Evolutionary conservation across 2,113 vertebrate species (phyloP), one percentile per base, ranked within the genome.

Genomic region (Ranitomeya imitator): DNA sequence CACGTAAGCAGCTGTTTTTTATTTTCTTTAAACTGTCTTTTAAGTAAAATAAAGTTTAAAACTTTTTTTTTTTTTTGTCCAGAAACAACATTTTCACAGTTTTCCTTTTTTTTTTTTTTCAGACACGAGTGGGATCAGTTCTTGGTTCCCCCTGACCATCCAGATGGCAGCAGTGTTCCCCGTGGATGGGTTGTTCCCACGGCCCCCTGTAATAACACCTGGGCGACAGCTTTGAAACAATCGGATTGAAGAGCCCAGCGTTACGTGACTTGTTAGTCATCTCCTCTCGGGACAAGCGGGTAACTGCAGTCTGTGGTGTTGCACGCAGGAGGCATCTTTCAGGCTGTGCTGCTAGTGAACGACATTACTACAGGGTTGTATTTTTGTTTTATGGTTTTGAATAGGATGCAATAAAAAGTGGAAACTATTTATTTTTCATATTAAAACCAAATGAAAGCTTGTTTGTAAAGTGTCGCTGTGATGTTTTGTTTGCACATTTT

Each of bases 101-200:
- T 15, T 91, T 92, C 90, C 91, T 79, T 91, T 37, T 93, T 31
- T 31, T 31, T 31, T 31, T 31, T 31, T 1, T 87, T 82, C 92
- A 99, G 98, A 96, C 96, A 96, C 10, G 96, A 96, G 26, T 99
- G 98, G 98, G 98, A 99, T 91, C 93, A 91, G 69, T 99, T 95
- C 91, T 91, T 97, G 93, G 96, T 96, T 45, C 94, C 96, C 2
- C 92, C 92, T 7, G 96, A 97, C 91, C 96, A 97, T 90, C 96
- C 96, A 0, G 96, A 97, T 81, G 96, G 96, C 90, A 96, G 94
- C 89, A 89, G 91, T 1, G 88, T 99, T 91, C 97, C 98, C 90
- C 96, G 95, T 91, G 95, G 94, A 85, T 99, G 98, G 98, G 93
- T 99, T 89, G 92, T 98, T 51, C 98, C 98, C 0, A 93, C 93